These are phyloP conservation scores for Drosophila equinoxialis DNA, from an alignment of 1,140 invertebrate genomes.

Conservation along the genomic window DNA sequence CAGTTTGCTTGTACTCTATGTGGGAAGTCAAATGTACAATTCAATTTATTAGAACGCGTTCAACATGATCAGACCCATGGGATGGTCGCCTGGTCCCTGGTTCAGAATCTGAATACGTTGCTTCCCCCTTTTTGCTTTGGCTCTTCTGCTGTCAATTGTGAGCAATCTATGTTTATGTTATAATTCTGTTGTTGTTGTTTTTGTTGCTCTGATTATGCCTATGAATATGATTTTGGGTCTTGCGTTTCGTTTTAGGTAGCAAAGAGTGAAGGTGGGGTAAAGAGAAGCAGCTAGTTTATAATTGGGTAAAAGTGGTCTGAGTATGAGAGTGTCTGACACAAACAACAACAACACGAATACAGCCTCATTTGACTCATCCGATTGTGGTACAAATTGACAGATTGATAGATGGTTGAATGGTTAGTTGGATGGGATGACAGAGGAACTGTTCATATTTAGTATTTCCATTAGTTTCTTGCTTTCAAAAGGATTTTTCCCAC, in stretches of 20 bases:
- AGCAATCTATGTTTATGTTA: slow-evolving; percentile 60
- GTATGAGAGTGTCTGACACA: slow-evolving; percentile 28
- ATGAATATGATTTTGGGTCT: slow-evolving; percentile 39
- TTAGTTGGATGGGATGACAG: not conserved
- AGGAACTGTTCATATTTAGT: slow-evolving; percentile 9
- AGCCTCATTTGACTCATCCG: slow-evolving; percentile 35
- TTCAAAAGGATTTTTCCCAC: not conserved
- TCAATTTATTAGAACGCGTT: slow-evolving; percentile 79
- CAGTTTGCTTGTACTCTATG: slow-evolving; percentile 17
- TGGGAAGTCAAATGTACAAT: slow-evolving; percentile 78
- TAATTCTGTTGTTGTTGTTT: slow-evolving; percentile 22
- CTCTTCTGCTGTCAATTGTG: slow-evolving; percentile 53
- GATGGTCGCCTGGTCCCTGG: not conserved
- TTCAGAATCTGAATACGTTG: slow-evolving; percentile 1
- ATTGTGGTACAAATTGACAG: slow-evolving; percentile 12
- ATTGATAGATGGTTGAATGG: slow-evolving; percentile 1
- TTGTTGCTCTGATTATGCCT: slow-evolving; percentile 44
- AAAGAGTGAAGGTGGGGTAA: not conserved
- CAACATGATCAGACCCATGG: slow-evolving; percentile 59
- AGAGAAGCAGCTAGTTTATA: slow-evolving; percentile 33
- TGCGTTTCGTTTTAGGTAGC: slow-evolving; percentile 23
- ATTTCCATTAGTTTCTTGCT: slow-evolving; percentile 5
- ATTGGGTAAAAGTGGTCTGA: slow-evolving; percentile 68
- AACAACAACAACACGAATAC: slow-evolving; percentile 22
- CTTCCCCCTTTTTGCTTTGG: not conserved